Evolutionary conservation across 1,140 invertebrate species (phyloP), one percentile per base, ranked within the genome.

Genomic region (Sweltsa coloradensis): DNA sequence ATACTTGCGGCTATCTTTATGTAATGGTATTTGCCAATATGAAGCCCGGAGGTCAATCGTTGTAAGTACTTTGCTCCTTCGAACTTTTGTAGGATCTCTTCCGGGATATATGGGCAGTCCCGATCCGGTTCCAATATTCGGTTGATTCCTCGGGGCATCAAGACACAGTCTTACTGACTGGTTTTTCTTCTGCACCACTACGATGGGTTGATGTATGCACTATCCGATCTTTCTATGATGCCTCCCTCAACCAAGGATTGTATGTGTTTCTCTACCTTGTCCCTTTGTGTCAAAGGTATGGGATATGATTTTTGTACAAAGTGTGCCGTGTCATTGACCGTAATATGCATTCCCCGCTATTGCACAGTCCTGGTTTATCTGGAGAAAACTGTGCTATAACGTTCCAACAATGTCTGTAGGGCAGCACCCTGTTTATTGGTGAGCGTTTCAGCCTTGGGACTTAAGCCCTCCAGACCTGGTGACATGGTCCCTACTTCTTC

Each of bases 11-110:
- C 56, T 58, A 3, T 58, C 41, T 27, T 47, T 24, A 5, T 34
- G 41, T 16, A 64, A 45, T 0, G 57, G 53, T n/a, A 66, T 57
- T 51, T 64, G 63, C 51, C 62, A 64, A 42, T 66, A 66, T 0
- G 55, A 57, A 39, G 55, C 57, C 13, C 52, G 55, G 24, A 64
- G 42, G 48, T 64, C 62, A 1, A 63, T 50, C 5, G 52, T 52
- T 3, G 56, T 57, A 21, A 64, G 55, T 45, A 40, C 58, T 13
- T 55, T 54, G 2, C 29, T 45, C 2, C 50, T 34, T 56, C 24
- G 45, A 58, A 60, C 13, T 47, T 45, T 43, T 57, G 55, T 13
- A 63, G 29, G 4, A 64, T 34, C 4, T 37, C 36, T 37, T 5
- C 5, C 23, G 36, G 18, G 18, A 19, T 16, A 9, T 9, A 9